These are phyloP conservation scores for Thalassaphorura encarpata DNA, from an alignment of 1,140 invertebrate genomes.

Conservation along the genomic window DNA sequence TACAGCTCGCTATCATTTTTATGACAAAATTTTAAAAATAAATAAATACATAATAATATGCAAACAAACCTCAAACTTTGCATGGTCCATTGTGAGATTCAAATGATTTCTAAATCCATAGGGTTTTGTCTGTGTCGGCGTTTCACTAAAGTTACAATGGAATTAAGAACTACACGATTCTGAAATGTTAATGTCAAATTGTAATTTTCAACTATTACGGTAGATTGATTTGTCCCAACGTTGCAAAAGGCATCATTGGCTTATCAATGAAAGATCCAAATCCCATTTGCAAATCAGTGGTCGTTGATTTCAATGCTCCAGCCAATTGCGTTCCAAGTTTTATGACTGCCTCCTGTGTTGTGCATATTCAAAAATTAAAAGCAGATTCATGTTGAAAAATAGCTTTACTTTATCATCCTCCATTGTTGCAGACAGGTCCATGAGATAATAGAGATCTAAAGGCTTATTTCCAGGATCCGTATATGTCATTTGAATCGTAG, in stretches of 20 bases:
- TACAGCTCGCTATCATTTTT: too few relatives aligned
- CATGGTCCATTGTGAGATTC: slow-evolving; percentile 17
- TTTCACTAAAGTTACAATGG: too few relatives aligned
- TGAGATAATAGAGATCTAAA: slow-evolving; percentile 55
- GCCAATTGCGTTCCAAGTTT: slow-evolving; percentile 45
- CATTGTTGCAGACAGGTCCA: slow-evolving; percentile 58
- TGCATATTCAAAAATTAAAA: not conserved
- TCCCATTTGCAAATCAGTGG: slow-evolving; percentile 58
- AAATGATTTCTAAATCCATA: slow-evolving; percentile 34
- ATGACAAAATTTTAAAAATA: not conserved
- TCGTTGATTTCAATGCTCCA: slow-evolving; percentile 55
- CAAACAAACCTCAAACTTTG: slow-evolving; percentile 16
- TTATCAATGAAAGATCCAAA: slow-evolving; percentile 70
- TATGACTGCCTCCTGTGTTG: slow-evolving; percentile 15
- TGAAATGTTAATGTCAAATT: too few relatives aligned
- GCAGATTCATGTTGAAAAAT: not conserved
- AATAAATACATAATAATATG: too few relatives aligned
- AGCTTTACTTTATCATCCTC: slow-evolving; percentile 44
- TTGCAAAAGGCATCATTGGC: slow-evolving; percentile 24
- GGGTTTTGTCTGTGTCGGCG: slow-evolving; percentile 15
- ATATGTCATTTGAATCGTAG: slow-evolving; percentile 12
- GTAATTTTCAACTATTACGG: not conserved
- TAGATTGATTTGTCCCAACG: not conserved
- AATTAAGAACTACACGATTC: too few relatives aligned
- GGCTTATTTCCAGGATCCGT: slow-evolving; percentile 38